Base-by-base conservation (phyloP, 2,113 vertebrate genomes). In the Prochilodus magdalenae region DNA sequence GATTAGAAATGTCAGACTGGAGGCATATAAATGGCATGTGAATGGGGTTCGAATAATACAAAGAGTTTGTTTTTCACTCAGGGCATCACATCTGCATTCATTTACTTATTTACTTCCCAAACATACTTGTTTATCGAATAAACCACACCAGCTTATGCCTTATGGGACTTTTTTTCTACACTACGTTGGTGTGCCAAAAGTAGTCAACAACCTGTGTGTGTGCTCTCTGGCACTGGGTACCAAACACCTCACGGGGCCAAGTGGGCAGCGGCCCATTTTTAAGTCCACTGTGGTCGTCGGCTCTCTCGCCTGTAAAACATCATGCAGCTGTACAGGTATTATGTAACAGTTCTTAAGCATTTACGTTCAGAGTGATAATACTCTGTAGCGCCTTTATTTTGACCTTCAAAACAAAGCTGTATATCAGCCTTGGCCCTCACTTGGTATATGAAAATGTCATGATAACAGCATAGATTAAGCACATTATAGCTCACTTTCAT, bases 61-160 rank as follows among this genome's bases (percentile, higher is more conserved):
- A 60, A 51, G 49, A 2, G 27, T 75, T 59, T 15, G 15, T 66
- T 69, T 18, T 65, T n/a, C 29, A 7, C 57, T 75, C 63, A 57
- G 3, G n/a, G 30, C 33, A 60, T 75, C 11, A 60, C 74, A 55
- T 66, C 73, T 44, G 30, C 13, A 5, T 75, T 75, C 33, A 27
- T 74, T 51, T 12, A 47, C 51, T 16, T 69, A 66, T 69, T 57
- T 69, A 72, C 26, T 40, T 30, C 40, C 11, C 26, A 30, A 47
- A 60, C 11, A 22, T 47, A n/a, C n/a, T 57, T 67, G 30, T 81
- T 81, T 81, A 59, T 40, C 20, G 15, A 40, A 53, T 81, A 26
- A 63, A 57, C 78, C 22, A 33, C n/a, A 44, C 57, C 55, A 73
- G 26, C 40, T 62, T 60, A 72, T 40, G 12, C 53, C 3, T 62